phyloP scores from a whole-genome alignment of 1,140 invertebrate species.

The Drosophila sp. region DNA sequence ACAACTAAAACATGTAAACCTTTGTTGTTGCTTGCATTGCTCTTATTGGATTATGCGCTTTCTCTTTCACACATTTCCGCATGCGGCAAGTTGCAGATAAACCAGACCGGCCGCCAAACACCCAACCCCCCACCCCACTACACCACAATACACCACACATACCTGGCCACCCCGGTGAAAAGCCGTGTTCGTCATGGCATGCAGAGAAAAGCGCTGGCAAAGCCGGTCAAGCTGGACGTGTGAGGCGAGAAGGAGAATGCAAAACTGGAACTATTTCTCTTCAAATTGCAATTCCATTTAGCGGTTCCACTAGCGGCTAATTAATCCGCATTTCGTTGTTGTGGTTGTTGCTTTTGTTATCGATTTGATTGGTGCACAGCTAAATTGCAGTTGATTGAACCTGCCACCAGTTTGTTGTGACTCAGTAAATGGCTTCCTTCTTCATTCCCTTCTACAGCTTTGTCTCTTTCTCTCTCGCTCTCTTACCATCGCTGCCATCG shows the following conservation, averaged over 20 bases:
- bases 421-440: conserved; percentile 37
- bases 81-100: conserved; percentile 62
- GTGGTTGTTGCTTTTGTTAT: conserved; percentile 46
- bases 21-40: conserved; percentile 27
- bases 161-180: neutral
- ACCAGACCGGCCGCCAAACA: conserved; percentile 53
- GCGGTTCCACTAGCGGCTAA: conserved; percentile 47
- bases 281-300: conserved; percentile 45
- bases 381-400: conserved; percentile 76
- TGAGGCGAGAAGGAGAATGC: neutral
- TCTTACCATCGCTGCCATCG: too few relatives aligned
- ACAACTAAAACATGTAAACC: neutral
- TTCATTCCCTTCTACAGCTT: neutral
- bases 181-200: conserved; percentile 8
- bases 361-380: conserved; percentile 66
- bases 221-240: conserved; percentile 44
- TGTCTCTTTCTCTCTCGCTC: conserved; percentile 2
- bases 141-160: too few relatives aligned
- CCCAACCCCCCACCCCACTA: neutral
- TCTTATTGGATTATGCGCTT: conserved; percentile 79
- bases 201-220: conserved; percentile 45
- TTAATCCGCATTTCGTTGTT: conserved; percentile 69
- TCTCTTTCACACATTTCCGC: conserved; percentile 81
- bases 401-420: conserved; percentile 33
- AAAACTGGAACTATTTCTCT: conserved; percentile 40